These are phyloP conservation scores for Dasypus novemcinctus DNA, from an alignment of 2,113 vertebrate species.

Conservation along the genomic window DNA sequence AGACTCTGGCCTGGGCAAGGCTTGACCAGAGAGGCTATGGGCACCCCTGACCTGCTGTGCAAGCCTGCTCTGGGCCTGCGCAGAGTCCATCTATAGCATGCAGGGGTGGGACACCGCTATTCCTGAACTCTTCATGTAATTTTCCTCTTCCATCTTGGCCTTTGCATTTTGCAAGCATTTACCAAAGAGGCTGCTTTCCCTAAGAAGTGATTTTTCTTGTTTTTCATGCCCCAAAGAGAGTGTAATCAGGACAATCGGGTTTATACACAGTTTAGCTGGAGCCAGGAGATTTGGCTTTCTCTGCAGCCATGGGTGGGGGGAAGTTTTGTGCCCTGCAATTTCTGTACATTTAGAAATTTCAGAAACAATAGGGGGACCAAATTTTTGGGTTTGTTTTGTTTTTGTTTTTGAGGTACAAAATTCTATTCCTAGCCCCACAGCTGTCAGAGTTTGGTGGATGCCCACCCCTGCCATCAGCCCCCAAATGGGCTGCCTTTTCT, in stretches of 20 bases:
- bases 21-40: slow-evolving; percentile 56
- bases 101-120: background rate
- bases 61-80: background rate
- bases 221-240: background rate
- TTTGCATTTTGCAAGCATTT: slow-evolving; percentile 18
- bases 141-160: background rate
- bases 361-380: background rate
- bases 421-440: background rate
- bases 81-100: background rate
- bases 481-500: background rate
- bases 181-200: background rate
- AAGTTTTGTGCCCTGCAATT: background rate
- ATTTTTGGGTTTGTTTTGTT: background rate
- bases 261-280: background rate
- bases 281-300: background rate
- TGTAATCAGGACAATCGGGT: background rate
- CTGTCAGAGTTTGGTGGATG: background rate
- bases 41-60: background rate
- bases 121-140: background rate
- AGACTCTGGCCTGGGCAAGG: slow-evolving; percentile 77
- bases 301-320: background rate
- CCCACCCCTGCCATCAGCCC: background rate
- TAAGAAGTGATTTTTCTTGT: background rate
- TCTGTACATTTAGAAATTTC: slow-evolving; percentile 19
- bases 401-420: background rate